These are phyloP conservation scores for Acanthis flammea DNA, from an alignment of 2,797 vertebrate species.

Conservation along the genomic window DNA sequence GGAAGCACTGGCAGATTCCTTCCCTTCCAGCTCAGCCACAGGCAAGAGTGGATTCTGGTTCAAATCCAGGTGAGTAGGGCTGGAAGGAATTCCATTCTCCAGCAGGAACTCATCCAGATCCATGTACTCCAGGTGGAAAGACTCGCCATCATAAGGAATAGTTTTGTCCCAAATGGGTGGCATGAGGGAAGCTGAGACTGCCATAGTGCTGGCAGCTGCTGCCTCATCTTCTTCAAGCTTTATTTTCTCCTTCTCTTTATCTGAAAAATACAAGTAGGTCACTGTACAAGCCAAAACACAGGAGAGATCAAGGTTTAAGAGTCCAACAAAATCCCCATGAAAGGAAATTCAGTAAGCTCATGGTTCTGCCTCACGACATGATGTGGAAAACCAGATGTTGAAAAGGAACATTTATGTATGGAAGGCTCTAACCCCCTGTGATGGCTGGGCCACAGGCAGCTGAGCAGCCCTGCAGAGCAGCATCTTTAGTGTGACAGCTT, in stretches of 20 bases:
- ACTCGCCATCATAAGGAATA: slow-evolving; percentile 96
- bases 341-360: not conserved
- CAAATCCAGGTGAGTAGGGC: slow-evolving; percentile 76
- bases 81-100: slow-evolving; percentile 93
- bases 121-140: slow-evolving; percentile 98
- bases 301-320: not conserved
- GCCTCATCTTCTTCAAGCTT: slow-evolving; percentile 82
- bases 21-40: slow-evolving; percentile 84
- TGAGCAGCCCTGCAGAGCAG: not conserved
- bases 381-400: not conserved
- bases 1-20: slow-evolving; percentile 75
- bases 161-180: slow-evolving; percentile 98
- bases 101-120: slow-evolving; percentile 98
- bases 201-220: slow-evolving; percentile 79
- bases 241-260: slow-evolving; percentile 82
- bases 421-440: not conserved
- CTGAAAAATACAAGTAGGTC: slow-evolving; percentile 68
- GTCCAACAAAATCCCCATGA: not conserved
- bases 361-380: not conserved
- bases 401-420: not conserved
- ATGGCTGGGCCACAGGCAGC: not conserved
- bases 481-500: not conserved
- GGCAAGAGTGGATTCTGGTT: slow-evolving; percentile 83
- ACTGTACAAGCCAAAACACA: slow-evolving; percentile 21
- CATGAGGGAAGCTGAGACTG: slow-evolving; percentile 92